Percentiles rank a stretch among this genome's conserved stretches.
These are phyloP conservation scores for Drosophila longiperda DNA, from an alignment of 2,888 invertebrate species.

Conservation along the genomic window DNA sequence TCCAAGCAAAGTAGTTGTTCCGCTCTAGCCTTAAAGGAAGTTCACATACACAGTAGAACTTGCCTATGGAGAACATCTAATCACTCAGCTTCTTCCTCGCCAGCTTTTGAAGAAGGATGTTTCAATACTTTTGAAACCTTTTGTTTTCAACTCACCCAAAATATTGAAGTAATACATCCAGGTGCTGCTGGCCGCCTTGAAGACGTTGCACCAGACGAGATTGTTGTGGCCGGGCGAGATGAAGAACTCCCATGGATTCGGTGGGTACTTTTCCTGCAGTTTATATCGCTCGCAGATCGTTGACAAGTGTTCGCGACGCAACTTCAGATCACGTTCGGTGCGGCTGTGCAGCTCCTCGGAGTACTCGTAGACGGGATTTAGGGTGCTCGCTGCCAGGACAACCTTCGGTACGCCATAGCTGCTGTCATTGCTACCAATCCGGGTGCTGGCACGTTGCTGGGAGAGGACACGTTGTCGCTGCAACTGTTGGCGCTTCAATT, in stretches of 20 bases:
- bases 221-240: conserved; percentile 89
- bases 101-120: background rate
- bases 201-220: conserved; percentile 91
- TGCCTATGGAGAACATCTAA: background rate
- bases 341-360: conserved; percentile 84
- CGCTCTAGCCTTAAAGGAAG: background rate
- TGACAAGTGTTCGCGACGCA: conserved; percentile 85
- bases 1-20: background rate
- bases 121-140: too few species aligned
- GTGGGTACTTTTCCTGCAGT: conserved; percentile 84
- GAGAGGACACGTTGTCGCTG: conserved; percentile 46
- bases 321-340: conserved; percentile 86
- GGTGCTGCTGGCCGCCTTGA: conserved; percentile 91
- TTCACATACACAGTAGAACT: background rate
- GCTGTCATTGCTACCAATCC: conserved; percentile 20
- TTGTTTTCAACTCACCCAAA: conserved; percentile 86
- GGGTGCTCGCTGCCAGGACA: conserved; percentile 68
- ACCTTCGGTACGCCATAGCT: conserved; percentile 30
- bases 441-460: conserved; percentile 30
- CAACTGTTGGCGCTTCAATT: conserved; percentile 66
- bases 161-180: conserved; percentile 93
- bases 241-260: conserved; percentile 91
- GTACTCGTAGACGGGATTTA: conserved; percentile 85
- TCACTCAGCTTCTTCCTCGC: background rate
- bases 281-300: conserved; percentile 86